Evolutionary conservation across 2,888 invertebrate species (phyloP).

Genomic region (Eurois occulta): DNA sequence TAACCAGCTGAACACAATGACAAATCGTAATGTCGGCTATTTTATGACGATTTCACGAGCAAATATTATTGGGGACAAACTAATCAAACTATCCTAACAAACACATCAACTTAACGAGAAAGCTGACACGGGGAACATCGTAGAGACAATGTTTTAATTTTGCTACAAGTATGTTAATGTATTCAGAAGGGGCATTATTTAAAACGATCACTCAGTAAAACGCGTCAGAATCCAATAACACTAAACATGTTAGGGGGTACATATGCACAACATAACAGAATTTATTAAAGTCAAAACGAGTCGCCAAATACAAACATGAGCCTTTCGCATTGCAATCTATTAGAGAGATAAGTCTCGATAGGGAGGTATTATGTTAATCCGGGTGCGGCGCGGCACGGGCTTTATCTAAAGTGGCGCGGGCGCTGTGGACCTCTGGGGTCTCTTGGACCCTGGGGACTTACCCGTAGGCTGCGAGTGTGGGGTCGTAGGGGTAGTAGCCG

Average conservation of each 20-base stretch:
- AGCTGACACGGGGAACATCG: conserved; percentile 17
- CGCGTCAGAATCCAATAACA: conserved; percentile 76
- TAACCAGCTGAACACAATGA: conserved; percentile 48
- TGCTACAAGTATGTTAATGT: conserved; percentile 56
- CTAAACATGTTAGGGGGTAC: conserved; percentile 72
- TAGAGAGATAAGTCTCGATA: conserved; percentile 87
- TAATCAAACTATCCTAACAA: conserved; percentile 51
- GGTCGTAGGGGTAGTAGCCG: conserved; percentile 98
- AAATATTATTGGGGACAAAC: conserved; percentile 47
- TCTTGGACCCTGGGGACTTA: conserved; percentile 91
- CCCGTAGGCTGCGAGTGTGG: conserved; percentile 98
- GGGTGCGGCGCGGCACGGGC: conserved; percentile 82
- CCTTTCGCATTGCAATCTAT: conserved; percentile 89
- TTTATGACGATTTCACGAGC: conserved; percentile 54
- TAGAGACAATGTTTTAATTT: conserved; percentile 50
- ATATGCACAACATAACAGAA: conserved; percentile 83
- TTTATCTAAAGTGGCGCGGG: conserved; percentile 88
- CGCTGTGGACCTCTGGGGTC: conserved; percentile 80
- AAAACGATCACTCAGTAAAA: conserved; percentile 74
- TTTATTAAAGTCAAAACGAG: conserved; percentile 84
- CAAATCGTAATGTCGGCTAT: conserved; percentile 55
- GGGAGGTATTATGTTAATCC: conserved; percentile 88
- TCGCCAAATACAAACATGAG: conserved; percentile 87
- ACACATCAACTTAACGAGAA: conserved; percentile 52
- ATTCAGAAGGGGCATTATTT: conserved; percentile 60